phyloP scores from a whole-genome alignment of 2,797 vertebrate species.

The Hipposideros larvatus region DNA sequence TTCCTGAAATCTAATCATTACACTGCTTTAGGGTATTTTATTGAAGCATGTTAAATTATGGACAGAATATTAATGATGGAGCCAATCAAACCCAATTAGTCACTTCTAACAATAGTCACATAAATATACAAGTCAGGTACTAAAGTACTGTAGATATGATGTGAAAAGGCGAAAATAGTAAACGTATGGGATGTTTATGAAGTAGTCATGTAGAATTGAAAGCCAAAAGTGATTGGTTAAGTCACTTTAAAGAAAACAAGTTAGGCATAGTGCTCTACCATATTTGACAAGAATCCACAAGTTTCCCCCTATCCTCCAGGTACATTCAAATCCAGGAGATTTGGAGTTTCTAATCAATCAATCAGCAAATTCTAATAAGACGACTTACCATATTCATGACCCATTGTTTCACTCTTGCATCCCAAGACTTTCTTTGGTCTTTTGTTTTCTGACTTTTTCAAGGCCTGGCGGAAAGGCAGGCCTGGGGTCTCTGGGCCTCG shows the following conservation, averaged over 20 bases:
- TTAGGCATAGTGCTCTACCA: slow-evolving; percentile 65
- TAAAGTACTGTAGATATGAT: slow-evolving; percentile 87
- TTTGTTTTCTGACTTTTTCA: slow-evolving; percentile 65
- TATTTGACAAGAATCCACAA: slow-evolving; percentile 73
- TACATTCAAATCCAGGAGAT: slow-evolving; percentile 67
- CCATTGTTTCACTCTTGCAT: slow-evolving; percentile 72
- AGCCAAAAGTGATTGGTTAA: slow-evolving; percentile 84
- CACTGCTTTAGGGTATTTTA: slow-evolving; percentile 94
- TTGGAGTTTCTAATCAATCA: slow-evolving; percentile 81
- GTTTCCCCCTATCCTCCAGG: slow-evolving; percentile 50
- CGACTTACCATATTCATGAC: slow-evolving; percentile 84
- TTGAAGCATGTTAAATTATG: slow-evolving; percentile 94
- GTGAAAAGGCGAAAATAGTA: slow-evolving; percentile 86
- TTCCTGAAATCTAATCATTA: slow-evolving; percentile 94
- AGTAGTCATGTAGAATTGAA: slow-evolving; percentile 86
- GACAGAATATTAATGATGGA: slow-evolving; percentile 94
- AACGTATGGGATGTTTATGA: slow-evolving; percentile 88
- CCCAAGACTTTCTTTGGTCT: slow-evolving; percentile 75
- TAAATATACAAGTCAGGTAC: slow-evolving; percentile 94
- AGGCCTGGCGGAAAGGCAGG: neutral
- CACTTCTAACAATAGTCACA: slow-evolving; percentile 94
- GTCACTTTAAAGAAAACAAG: slow-evolving; percentile 83
- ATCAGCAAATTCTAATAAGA: slow-evolving; percentile 84
- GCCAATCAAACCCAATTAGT: slow-evolving; percentile 94
- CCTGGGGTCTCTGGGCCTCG: neutral